Evolutionary conservation across 2,113 vertebrate genomes (phyloP).

Genomic region (Petromus typicus): DNA sequence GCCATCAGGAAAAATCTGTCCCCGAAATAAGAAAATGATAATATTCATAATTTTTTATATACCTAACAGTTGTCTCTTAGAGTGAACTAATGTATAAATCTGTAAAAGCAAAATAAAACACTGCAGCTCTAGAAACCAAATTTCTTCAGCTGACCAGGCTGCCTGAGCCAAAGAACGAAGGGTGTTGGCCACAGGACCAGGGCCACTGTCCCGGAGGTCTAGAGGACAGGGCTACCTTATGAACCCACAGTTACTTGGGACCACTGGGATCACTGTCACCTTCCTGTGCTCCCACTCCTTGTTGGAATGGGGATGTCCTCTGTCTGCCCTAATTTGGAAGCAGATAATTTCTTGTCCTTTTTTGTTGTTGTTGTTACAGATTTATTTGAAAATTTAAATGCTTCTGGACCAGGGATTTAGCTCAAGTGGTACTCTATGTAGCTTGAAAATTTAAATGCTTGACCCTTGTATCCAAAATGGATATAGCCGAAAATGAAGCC

Average conservation of each 20-base stretch:
- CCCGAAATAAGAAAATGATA: neutral
- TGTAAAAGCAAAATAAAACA: neutral
- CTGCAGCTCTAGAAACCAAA: neutral
- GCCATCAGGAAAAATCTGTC: neutral
- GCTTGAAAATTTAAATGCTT: constrained; percentile 14
- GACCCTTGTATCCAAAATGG: neutral
- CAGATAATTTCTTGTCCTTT: neutral
- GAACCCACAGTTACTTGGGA: neutral
- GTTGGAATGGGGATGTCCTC: neutral
- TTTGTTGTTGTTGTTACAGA: too few species aligned
- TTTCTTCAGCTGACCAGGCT: neutral
- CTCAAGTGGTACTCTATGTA: too few species aligned
- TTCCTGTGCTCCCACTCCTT: neutral
- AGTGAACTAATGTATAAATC: neutral
- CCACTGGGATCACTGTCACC: neutral
- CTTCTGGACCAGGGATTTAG: too few species aligned
- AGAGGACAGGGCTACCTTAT: neutral
- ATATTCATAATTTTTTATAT: neutral
- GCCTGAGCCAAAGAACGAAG: neutral
- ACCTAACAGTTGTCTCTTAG: neutral
- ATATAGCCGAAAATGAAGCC: neutral
- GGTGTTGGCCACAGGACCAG: neutral
- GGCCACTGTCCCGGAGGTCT: neutral
- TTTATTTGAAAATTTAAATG: too few species aligned
- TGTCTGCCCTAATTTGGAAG: neutral